Base-by-base conservation (phyloP, 1,140 invertebrate genomes). In the Microplitis mediator region DNA sequence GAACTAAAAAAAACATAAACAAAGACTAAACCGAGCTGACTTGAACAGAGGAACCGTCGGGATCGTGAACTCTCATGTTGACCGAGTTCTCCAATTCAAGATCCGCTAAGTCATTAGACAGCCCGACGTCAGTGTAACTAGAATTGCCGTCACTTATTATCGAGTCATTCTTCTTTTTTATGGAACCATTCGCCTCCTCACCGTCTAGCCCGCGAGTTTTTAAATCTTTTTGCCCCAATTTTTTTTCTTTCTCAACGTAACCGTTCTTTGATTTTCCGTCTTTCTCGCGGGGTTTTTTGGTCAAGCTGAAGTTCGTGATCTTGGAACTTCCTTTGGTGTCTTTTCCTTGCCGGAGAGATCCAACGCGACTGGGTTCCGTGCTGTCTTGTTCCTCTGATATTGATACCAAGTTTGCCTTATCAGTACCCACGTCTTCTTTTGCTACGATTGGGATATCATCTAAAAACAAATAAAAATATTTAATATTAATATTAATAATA, bases 371-470 rank as follows among this genome's bases (percentile, higher is more conserved):
- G 13, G 80, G 72, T 8, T 85, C 84, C 4, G 50, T 51, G 0
- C 73, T 11, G 74, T 85, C 83, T 69, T 82, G 77, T 69, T 85
- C 85, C 65, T 86, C 84, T 3, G 80, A 80, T 64, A 86, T 86
- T 3, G 85, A 85, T 4, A 85, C 82, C 50, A 86, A 73, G 75
- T 85, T 84, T 60, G 74, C 76, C 67, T 85, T 85, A 51, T 85
- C 85, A 32, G 70, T 73, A 9, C 62, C 68, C 36, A 77, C 76
- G 5, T 86, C 84, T 16, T 86, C 84, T 63, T 85, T 86, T 32
- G 69, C 74, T 6, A 84, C 76, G 64, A 86, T 85, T 6, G 85
- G 85, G 75, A 86, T 86, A 78, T 86, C 85, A 86, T 86, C 85
- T 86, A 74, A 32, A 78, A 71, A 71, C 36, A 75, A 67, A 67